phyloP scores from a whole-genome alignment of 2,888 invertebrate species.

The Steinernema scapterisci region DNA sequence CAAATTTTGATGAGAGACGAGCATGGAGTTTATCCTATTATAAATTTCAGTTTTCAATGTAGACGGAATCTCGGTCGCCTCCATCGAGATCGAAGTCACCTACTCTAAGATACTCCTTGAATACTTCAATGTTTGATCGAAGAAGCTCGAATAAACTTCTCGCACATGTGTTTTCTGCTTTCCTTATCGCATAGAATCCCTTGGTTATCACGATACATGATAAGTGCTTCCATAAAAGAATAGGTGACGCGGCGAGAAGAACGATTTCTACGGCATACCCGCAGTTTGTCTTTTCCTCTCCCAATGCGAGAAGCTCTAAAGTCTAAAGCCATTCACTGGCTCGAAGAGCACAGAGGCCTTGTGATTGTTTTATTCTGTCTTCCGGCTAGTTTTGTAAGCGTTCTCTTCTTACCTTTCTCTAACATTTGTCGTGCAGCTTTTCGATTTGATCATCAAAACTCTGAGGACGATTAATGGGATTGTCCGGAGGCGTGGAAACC shows the following conservation, averaged over 20 bases:
- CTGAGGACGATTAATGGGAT: conserved; percentile 53
- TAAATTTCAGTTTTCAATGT: conserved; percentile 56
- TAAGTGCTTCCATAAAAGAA: too few species aligned
- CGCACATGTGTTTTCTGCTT: too few species aligned
- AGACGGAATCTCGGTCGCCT: conserved; percentile 48
- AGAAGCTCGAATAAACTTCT: too few species aligned
- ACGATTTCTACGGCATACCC: too few species aligned
- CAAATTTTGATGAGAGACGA: too few species aligned
- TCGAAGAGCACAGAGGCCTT: conserved; percentile 61
- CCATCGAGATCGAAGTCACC: conserved; percentile 48
- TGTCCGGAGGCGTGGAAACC: conserved; percentile 42
- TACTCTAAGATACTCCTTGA: conserved; percentile 44
- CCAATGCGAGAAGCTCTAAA: conserved; percentile 12
- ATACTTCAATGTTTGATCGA: conserved; percentile 4
- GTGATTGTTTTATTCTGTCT: conserved; percentile 76
- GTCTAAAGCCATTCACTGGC: conserved; percentile 50
- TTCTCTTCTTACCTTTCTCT: too few species aligned
- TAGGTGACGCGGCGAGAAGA: too few species aligned
- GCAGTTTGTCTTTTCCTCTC: too few species aligned
- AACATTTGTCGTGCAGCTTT: conserved; percentile 53
- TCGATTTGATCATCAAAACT: conserved; percentile 55
- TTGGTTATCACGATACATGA: neutral
- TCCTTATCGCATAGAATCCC: neutral
- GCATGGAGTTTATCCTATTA: neutral
- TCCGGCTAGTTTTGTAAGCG: conserved; percentile 74